Base-by-base conservation (phyloP, 2,888 invertebrate genomes). In the Ephialtes manifestator region DNA sequence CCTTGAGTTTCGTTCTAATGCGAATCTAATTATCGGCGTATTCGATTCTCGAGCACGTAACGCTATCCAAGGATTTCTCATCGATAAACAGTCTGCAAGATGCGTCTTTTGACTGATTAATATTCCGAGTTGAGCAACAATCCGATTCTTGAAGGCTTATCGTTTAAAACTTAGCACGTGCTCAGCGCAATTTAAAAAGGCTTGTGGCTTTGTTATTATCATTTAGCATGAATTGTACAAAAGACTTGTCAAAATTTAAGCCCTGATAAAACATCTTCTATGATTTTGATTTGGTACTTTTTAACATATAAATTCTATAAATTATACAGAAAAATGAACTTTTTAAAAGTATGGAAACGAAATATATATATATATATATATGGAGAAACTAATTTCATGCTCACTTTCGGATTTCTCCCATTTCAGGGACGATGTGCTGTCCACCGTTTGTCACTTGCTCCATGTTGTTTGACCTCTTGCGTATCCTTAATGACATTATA, bases 1-100 rank as follows among this genome's bases (percentile, higher is more conserved):
- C 58, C 68, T 78, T 60, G 39, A 63, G 35, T 10, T 48, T 58
- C 43, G 13, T 24, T 70, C 31, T 68, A 60, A 58, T 63, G 88
- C 85, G 86, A 89, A 88, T 88, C 72, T 88, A 89, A 90, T 86
- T 90, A 84, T 78, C 43, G 51, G 28, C 28, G 60, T 63, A 24
- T 67, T 58, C 51, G 67, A 68, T 75, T 15, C 35, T 48, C 31
- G 43, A 39, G 81, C 58, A 83, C 88, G 88, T 88, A 87, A 87
- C 63, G 68, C 83, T 86, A 88, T 86, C 84, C 85, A 81, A 88
- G 87, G 84, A 80, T 87, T 79, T 43, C 39, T 85, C 20, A 18
- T 51, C 68, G 70, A 78, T 58, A 28, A 48, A 48, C 39, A 60
- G 31, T 24, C 5, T 8, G 39, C 15, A 20, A 7, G 48, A 24